Evolutionary conservation across 2,797 vertebrate genomes (phyloP).

Genomic region (Limosa lapponica): DNA sequence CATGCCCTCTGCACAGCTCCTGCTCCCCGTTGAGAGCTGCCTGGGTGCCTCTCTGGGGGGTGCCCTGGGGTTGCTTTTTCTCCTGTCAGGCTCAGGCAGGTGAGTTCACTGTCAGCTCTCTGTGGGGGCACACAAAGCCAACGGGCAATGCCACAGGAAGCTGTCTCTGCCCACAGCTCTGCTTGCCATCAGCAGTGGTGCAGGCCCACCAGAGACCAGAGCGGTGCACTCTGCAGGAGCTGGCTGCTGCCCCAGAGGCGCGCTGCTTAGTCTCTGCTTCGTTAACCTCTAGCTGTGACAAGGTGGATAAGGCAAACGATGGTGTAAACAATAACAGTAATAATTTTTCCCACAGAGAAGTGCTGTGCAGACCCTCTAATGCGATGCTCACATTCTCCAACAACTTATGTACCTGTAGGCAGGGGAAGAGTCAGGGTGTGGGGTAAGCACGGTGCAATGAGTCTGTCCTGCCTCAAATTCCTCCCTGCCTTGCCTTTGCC

Average conservation of each 20-base stretch:
- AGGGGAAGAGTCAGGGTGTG: not conserved
- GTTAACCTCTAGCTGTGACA: not conserved
- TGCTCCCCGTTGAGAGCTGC: not conserved
- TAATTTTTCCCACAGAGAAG: not conserved
- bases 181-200: not conserved
- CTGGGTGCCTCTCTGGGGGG: fast-evolving
- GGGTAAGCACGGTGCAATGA: fast-evolving
- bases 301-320: fast-evolving
- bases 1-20: not conserved
- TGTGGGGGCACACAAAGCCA: fast-evolving
- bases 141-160: fast-evolving
- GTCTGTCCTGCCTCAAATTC: not conserved
- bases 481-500: not conserved
- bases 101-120: not conserved
- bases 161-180: not conserved
- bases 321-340: not conserved
- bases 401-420: not conserved
- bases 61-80: not conserved
- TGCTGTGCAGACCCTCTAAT: not conserved
- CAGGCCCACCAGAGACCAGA: fast-evolving
- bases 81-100: not conserved
- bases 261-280: fast-evolving
- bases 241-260: not conserved
- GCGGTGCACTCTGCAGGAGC: not conserved
- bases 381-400: fast-evolving